Percentiles rank a stretch among this genome's conserved stretches.
phyloP scores from a whole-genome alignment of 2,113 vertebrate species.

The Hemibagrus wyckioides region DNA sequence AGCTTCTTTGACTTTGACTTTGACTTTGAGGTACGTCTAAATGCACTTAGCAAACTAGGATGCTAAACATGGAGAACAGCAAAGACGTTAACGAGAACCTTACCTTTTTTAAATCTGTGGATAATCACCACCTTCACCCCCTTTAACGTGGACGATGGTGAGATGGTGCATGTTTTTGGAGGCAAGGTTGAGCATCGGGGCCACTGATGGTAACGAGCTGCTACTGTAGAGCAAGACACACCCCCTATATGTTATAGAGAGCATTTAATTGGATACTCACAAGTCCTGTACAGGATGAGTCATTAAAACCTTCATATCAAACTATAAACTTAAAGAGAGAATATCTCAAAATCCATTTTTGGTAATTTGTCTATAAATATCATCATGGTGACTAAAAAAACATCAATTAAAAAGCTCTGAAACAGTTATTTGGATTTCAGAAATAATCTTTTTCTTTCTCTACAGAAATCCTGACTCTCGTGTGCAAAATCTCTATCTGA shows the following conservation, averaged over 20 bases:
- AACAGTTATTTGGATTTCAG: too few relatives aligned
- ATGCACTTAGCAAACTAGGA: background rate
- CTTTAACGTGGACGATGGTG: background rate
- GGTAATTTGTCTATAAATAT: background rate
- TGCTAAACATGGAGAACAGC: background rate
- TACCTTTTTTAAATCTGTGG: background rate
- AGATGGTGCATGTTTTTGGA: background rate
- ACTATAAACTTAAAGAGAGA: background rate
- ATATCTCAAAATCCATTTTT: too few relatives aligned
- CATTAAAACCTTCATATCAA: background rate
- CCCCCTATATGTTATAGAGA: background rate
- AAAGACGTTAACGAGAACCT: background rate
- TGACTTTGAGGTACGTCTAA: background rate
- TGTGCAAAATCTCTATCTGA: background rate
- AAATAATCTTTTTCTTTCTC: background rate
- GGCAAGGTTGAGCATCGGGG: background rate
- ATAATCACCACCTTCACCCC: too few relatives aligned
- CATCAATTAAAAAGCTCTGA: background rate
- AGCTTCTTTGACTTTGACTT: too few relatives aligned
- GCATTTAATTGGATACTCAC: background rate
- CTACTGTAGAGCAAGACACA: background rate
- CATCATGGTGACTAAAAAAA: background rate
- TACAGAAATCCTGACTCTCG: background rate
- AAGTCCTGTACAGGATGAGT: background rate
- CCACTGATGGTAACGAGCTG: background rate